Conservation (phyloP, 2,113 vertebrate genomes). For the Amblyornis subalaris region DNA sequence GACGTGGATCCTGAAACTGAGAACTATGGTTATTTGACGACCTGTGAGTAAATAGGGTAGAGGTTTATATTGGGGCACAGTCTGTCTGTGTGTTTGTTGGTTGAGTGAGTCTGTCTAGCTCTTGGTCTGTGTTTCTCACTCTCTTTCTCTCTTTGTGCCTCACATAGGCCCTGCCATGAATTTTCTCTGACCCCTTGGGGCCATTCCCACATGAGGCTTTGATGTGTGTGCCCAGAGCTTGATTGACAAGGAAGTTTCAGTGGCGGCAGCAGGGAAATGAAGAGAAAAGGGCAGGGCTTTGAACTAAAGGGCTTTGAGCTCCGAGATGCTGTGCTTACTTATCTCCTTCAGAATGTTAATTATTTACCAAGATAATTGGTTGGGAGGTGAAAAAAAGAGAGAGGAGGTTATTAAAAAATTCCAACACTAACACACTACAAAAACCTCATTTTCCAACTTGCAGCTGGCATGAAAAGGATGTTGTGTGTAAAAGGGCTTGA, state of each 20-base stretch:
- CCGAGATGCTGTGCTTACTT: conserved; percentile 75
- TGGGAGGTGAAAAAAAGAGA: conserved; percentile 48
- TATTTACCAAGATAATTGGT: conserved; percentile 70
- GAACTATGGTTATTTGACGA: conserved; percentile 37
- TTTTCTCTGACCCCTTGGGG: conserved; percentile 77
- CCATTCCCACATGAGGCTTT: conserved; percentile 81
- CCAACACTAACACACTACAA: conserved; percentile 58
- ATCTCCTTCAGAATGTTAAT: conserved; percentile 73
- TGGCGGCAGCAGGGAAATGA: conserved; percentile 76
- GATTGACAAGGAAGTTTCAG: conserved; percentile 79
- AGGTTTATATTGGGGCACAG: neutral
- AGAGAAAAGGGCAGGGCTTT: conserved; percentile 75
- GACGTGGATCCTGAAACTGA: conserved; percentile 20
- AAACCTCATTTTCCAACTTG: conserved; percentile 61
- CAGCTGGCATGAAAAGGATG: conserved; percentile 72
- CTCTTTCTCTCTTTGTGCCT: conserved; percentile 60
- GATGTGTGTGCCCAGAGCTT: conserved; percentile 87
- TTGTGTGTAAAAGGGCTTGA: conserved; percentile 62
- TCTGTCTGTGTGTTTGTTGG: conserved; percentile 11
- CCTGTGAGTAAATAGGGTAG: conserved; percentile 38
- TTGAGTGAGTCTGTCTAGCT: conserved; percentile 42
- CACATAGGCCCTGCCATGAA: conserved; percentile 73
- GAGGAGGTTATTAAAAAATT: conserved; percentile 67
- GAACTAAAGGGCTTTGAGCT: conserved; percentile 76
- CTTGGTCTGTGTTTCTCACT: conserved; percentile 39